Evolutionary conservation across 2,888 invertebrate genomes (phyloP).

Genomic region (Barypeithes pellucidus): DNA sequence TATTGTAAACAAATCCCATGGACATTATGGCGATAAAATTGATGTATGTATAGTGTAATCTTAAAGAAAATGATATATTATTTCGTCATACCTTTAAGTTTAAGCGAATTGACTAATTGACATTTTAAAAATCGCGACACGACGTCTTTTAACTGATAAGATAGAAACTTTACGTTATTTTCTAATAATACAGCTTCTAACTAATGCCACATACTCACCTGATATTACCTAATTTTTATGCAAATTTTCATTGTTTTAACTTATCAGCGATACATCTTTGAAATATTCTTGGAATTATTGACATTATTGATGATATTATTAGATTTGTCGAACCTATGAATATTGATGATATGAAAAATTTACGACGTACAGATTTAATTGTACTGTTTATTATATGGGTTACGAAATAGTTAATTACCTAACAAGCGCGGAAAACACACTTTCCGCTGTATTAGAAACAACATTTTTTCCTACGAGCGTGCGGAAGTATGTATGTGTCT

Average conservation of each 20-base stretch:
- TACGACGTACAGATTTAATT: neutral
- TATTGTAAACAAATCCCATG: too few species aligned
- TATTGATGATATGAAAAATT: neutral
- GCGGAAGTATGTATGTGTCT: too few species aligned
- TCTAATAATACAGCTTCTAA: constrained; percentile 10
- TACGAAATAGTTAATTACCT: too few species aligned
- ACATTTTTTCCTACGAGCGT: too few species aligned
- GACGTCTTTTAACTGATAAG: constrained; percentile 18
- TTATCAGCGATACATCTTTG: constrained; percentile 37
- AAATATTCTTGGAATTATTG: constrained; percentile 34
- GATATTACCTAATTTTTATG: constrained; percentile 40
- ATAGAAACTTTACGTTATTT: constrained; percentile 1
- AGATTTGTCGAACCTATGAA: constrained; percentile 13
- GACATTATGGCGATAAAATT: too few species aligned
- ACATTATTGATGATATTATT: constrained; percentile 18
- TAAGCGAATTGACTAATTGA: neutral
- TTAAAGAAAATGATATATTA: constrained; percentile 1
- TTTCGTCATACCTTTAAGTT: neutral
- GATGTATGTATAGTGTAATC: neutral
- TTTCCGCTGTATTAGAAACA: too few species aligned
- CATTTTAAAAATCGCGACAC: neutral
- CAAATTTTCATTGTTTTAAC: constrained; percentile 42
- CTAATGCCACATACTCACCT: constrained; percentile 16
- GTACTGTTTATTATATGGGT: neutral
- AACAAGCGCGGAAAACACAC: too few species aligned